Conservation (phyloP, 2,888 invertebrate genomes). For the Crossocerus cetratus region DNA sequence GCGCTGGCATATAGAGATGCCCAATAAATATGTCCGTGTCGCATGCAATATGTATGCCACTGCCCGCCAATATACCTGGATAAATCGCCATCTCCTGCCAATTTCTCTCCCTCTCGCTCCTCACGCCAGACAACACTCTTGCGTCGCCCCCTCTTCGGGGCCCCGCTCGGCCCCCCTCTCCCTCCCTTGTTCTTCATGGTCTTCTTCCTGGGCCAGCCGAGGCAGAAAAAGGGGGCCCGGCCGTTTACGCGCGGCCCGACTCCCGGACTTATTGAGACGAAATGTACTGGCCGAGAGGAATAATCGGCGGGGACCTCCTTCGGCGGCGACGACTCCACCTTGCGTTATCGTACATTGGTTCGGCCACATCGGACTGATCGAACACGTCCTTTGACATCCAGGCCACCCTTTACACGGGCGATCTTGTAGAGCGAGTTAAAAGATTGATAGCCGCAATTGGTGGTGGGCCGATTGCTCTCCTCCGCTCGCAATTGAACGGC, state of each 20-base stretch:
- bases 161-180: constrained; percentile 14
- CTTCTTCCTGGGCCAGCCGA: constrained; percentile 15
- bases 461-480: too few species aligned
- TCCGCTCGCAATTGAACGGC: too few species aligned
- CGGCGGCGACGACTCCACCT: constrained; percentile 38
- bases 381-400: constrained; percentile 35
- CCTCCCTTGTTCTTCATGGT: constrained; percentile 34
- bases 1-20: constrained; percentile 68
- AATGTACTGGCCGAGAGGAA: constrained; percentile 46
- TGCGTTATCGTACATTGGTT: constrained; percentile 38
- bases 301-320: constrained; percentile 48
- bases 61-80: constrained; percentile 62
- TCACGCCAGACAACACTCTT: constrained; percentile 16
- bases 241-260: constrained; percentile 46
- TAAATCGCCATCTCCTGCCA: constrained; percentile 46
- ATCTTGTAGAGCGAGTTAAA: too few species aligned
- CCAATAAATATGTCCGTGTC: constrained; percentile 72
- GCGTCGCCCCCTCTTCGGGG: constrained; percentile 16
- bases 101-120: constrained; percentile 27
- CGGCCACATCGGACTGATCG: too few species aligned
- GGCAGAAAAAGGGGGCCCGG: constrained; percentile 36
- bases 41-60: constrained; percentile 74
- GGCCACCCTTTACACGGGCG: not conserved
- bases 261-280: constrained; percentile 61
- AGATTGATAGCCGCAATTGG: too few species aligned